Evolutionary conservation across 2,888 invertebrate genomes (phyloP), one percentile per base, ranked within the genome.

Genomic region (Xylophagus ater): DNA sequence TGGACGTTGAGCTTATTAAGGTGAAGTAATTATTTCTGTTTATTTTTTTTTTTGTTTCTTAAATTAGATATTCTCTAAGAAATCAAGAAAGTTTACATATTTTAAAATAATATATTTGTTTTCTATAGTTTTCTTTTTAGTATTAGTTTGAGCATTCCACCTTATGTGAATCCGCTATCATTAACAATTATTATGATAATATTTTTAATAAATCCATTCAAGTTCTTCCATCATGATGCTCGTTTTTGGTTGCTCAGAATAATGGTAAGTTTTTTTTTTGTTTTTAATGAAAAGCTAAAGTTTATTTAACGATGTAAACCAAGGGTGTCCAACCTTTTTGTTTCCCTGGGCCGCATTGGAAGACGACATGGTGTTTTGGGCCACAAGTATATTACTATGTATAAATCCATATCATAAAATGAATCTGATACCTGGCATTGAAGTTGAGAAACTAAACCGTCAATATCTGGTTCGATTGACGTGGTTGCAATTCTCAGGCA

Each of bases 231-330:
- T 49, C 86, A 93, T 56, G 87, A 92, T 59, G 93, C 96, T 1
- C 68, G 96, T 46, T 90, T 92, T 65, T 97, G 96, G 96, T 75
- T 93, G 17, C 67, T 96, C 36, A 76, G 81, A 60, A 85, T 93
- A 53, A 72, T 90, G 66, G 92, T 85, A 57, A 76, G 79, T 73
- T 34, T 24, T 9, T 32, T 3, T n/a, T n/a, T n/a, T n/a, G n/a
- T n/a, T n/a, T n/a, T n/a, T n/a, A n/a, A n/a, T n/a, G n/a, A n/a
- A n/a, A n/a, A n/a, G n/a, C n/a, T n/a, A n/a, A n/a, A n/a, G n/a
- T n/a, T n/a, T n/a, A n/a, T n/a, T n/a, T n/a, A n/a, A n/a, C n/a
- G n/a, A n/a, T n/a, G n/a, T n/a, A n/a, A n/a, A n/a, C n/a, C n/a
- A n/a, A n/a, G n/a, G n/a, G n/a, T n/a, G n/a, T n/a, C n/a, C n/a